Percentiles rank a stretch among this genome's conserved stretches.
These are phyloP conservation scores for Oxyruncus cristatus DNA, from an alignment of 2,113 vertebrate genomes.

Conservation along the genomic window DNA sequence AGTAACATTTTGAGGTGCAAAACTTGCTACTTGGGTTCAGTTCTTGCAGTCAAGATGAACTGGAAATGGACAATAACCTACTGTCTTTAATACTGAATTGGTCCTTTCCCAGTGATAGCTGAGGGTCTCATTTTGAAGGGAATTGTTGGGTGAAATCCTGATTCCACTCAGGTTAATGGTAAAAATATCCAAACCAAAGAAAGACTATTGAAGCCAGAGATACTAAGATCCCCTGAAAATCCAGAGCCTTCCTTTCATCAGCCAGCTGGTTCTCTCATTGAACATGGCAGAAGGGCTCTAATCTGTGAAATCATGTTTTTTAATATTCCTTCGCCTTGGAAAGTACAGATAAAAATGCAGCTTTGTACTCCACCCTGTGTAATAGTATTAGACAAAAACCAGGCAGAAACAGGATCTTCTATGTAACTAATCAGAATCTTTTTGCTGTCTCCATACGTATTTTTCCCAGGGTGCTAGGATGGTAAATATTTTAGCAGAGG, in stretches of 20 bases:
- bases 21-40: background rate
- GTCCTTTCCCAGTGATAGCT: background rate
- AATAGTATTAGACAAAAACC: slow-evolving; percentile 13
- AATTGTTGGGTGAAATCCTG: background rate
- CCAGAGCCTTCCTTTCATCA: background rate
- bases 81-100: background rate
- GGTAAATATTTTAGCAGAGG: slow-evolving; percentile 64
- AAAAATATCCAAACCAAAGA: background rate
- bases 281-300: background rate
- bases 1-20: background rate
- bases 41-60: background rate
- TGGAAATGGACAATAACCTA: background rate
- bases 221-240: background rate
- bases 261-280: background rate
- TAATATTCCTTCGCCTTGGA: background rate
- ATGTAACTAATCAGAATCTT: slow-evolving; percentile 31
- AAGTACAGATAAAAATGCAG: slow-evolving; percentile 8
- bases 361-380: background rate
- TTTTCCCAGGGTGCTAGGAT: slow-evolving; percentile 62
- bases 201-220: background rate
- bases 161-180: background rate
- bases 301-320: background rate
- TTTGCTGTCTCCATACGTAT: slow-evolving; percentile 39
- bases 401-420: slow-evolving; percentile 27
- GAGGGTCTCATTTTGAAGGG: background rate